Evolutionary conservation across 1,140 invertebrate species (phyloP), one percentile per base, ranked within the genome.

Genomic region (Drosophila bocqueti): DNA sequence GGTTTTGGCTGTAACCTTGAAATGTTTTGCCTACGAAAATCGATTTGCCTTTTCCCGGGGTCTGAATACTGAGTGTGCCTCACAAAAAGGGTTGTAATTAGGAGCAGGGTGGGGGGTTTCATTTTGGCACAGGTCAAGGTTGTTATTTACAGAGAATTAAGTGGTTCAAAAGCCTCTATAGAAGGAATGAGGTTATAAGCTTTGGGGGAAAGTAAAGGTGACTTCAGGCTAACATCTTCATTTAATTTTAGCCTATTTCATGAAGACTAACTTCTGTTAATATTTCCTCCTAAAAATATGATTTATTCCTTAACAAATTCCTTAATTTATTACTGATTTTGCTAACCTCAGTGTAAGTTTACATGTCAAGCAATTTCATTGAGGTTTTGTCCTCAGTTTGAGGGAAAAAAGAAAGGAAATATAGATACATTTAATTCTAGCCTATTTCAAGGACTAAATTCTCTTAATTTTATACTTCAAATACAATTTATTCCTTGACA

Each of bases 31-130:
- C 84, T 89, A 79, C 66, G 68, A 81, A 87, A 83, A 87, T 87
- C 80, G 73, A 83, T 89, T 74, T 61, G 43, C 43, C 31, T 57
- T 42, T 50, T 21, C 18, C 18, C 31, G 3, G 3, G 31, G 1
- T 11, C 11, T 13, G 38, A 40, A 43, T 66, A 15, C 46, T 49
- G 36, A 38, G 7, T 15, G 36, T 11, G 40, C 40, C n/a, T n/a
- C 29, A 47, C 16, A 26, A 87, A 87, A 87, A 84, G 83, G 85
- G 83, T 87, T 87, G 76, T 83, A 87, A 87, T 87, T 87, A 87
- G 75, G 79, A 52, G 46, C 24, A 26, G 21, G 13, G n/a, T 10
- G 26, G 13, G 15, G 18, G 52, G 77, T 36, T 65, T 54, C 54
- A 52, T 68, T 79, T 87, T 77, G 84, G 57, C 68, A 71, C 67